Base-by-base conservation (phyloP, 2,113 vertebrate species). In the Kryptolebias marmoratus region DNA sequence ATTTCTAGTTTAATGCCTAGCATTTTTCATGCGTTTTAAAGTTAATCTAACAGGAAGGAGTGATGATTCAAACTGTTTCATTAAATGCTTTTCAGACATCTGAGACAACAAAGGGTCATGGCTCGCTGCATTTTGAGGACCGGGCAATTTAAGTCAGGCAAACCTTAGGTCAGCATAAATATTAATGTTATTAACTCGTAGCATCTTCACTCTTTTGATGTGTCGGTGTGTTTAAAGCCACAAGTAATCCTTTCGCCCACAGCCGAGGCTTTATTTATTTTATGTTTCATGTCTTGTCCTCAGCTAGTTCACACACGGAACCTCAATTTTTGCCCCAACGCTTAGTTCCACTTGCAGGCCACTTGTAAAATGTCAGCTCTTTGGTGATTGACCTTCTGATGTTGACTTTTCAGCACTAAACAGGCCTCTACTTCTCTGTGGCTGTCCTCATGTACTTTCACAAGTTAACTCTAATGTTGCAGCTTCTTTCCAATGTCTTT, bases 281-380 rank as follows among this genome's bases (percentile, higher is more conserved):
- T 39, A 53, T 32, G 50, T 45, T 59, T 50, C 36, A 10, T 58
- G 66, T 68, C 14, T 81, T 9, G 5, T 58, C 63, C 1, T 69
- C 12, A 18, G 53, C 55, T 27, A 62, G 31, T 63, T 73, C 50
- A 44, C 3, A 68, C 53, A 56, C 44, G 28, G n/a, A 79, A 68
- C n/a, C 52, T 82, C 54, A 47, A 2, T 74, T 73, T 86, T 68
- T 81, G 13, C 70, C 36, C 36, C 55, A 12, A 75, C 78, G 55
- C 54, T 81, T 55, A 44, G 60, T 72, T 87, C 36, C 69, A 64
- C 58, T 53, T 79, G 49, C 45, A 75, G 73, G 61, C 42, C 42
- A 52, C 66, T 81, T 74, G 31, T 28, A 81, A 83, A 83, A 87
- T 80, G 81, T 87, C 81, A 87, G 22, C 49, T 71, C 42, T 74